Percentiles rank a stretch among this genome's conserved stretches.
Evolutionary conservation across 2,797 vertebrate species (phyloP).

Genomic region (Eidolon dupreanum): DNA sequence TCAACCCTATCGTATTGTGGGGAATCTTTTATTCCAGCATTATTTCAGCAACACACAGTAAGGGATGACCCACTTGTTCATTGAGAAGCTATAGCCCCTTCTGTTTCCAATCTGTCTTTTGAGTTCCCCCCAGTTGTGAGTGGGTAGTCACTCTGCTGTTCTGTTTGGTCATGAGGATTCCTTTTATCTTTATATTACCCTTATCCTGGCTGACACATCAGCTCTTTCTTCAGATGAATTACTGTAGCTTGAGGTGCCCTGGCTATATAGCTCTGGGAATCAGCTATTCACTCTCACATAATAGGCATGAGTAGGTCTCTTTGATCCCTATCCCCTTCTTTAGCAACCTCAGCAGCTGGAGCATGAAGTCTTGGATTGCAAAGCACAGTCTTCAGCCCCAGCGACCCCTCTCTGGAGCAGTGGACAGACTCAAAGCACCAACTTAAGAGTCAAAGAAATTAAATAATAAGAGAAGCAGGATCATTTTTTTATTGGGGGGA

Average conservation of each 20-base stretch:
- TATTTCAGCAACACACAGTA: background rate
- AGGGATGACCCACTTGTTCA: conserved; percentile 7
- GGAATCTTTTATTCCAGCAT: background rate
- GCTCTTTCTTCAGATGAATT: conserved; percentile 50
- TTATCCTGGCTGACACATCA: conserved; percentile 45
- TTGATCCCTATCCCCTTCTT: conserved; percentile 41
- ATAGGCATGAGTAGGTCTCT: conserved; percentile 50
- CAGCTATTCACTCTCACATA: conserved; percentile 64
- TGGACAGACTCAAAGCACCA: conserved; percentile 13
- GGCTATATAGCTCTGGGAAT: conserved; percentile 24
- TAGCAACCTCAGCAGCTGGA: conserved; percentile 63
- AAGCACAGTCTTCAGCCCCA: conserved; percentile 4
- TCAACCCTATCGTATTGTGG: background rate
- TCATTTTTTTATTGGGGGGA: background rate
- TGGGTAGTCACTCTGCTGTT: background rate
- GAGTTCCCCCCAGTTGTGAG: background rate
- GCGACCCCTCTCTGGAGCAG: background rate
- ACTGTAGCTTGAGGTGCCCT: background rate
- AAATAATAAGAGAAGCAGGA: background rate
- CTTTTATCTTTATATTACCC: conserved; percentile 56
- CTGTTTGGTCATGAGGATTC: background rate
- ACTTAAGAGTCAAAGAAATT: background rate
- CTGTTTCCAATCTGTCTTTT: conserved; percentile 50
- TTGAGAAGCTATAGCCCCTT: background rate
- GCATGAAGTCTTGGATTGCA: conserved; percentile 52